Base-by-base conservation (phyloP, 1,140 invertebrate species). In the Propsilocerus akamusi region DNA sequence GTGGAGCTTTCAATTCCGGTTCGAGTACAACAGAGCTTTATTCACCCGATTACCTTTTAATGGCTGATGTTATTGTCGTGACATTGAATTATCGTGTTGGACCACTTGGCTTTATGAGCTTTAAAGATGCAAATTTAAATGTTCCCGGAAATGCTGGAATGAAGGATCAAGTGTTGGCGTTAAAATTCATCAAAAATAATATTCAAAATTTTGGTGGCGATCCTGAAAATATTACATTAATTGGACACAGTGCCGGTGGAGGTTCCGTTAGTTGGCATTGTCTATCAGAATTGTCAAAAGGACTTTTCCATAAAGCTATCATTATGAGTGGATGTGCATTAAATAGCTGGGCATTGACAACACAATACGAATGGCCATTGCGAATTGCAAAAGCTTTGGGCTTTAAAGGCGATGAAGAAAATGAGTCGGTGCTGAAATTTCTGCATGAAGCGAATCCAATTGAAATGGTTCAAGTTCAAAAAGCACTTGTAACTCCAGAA, bases 171-270 rank as follows among this genome's bases (percentile, higher is more conserved):
- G 68, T 76, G 1, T 55, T 60, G 24, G 75, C 72, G 1, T 54
- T 81, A 5, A 63, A 68, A 47, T 82, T 68, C 68, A 55, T 70
- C 4, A 62, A 64, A 50, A 57, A 62, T 14, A 70, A 72, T 53
- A 69, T 71, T 12, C 34, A 46, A 5, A 34, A 69, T 37, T 88
- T 89, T 59, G 83, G 83, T 6, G 86, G 85, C 1, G 76, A 83
- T 62, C 70, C 76, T 0, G 61, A 77, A 26, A 76, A 75, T 58
- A 72, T 90, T 0, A 84, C 81, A 1, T 57, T 85, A 20, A 78
- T 81, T 54, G 81, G 81, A 8, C 69, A 77, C 51, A 64, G 59
- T 49, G 69, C 74, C 4, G 76, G 77, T 7, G 67, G 58, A 24
- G 68, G 67, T 14, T 67, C 70, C 8, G 71, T 69, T 14, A 59